Evolutionary conservation across 2,888 invertebrate species (phyloP).

Genomic region (Serripes groenlandicus): DNA sequence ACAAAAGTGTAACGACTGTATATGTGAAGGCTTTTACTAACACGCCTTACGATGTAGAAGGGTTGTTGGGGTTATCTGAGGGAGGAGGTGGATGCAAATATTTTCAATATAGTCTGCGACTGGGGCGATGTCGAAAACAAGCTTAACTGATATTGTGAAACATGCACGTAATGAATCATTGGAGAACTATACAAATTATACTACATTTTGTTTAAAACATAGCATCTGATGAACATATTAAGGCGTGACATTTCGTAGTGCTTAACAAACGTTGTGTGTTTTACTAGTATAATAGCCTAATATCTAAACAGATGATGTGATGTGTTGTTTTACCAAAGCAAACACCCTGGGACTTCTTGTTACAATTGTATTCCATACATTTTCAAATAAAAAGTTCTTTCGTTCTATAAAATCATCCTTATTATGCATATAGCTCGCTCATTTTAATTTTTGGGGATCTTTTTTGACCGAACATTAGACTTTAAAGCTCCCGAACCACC

Average conservation of each 20-base stretch:
- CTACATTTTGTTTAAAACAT: constrained; percentile 16
- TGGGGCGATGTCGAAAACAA: constrained; percentile 21
- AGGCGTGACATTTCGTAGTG: constrained; percentile 8
- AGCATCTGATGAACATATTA: constrained; percentile 30
- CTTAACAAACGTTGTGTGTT: constrained; percentile 9
- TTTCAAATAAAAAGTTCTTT: constrained; percentile 13
- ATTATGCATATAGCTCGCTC: constrained; percentile 14
- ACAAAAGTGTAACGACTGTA: constrained; percentile 22
- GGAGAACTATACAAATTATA: constrained; percentile 17
- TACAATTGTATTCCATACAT: constrained; percentile 5
- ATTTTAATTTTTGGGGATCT: constrained; percentile 17
- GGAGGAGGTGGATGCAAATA: constrained; percentile 19
- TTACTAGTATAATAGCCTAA: background rate
- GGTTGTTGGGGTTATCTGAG: constrained; percentile 15
- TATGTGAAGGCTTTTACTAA: constrained; percentile 24
- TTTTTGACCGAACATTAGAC: constrained; percentile 20
- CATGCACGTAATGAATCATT: background rate
- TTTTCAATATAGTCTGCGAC: constrained; percentile 40
- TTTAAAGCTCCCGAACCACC: constrained; percentile 9
- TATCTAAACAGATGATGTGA: background rate
- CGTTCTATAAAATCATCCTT: constrained; percentile 3
- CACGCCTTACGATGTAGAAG: constrained; percentile 29
- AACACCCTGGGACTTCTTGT: background rate
- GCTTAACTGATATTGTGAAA: constrained; percentile 33
- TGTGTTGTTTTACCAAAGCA: background rate